Evolutionary conservation across 1,140 invertebrate species (phyloP).

Genomic region (Parapsyche elsis): DNA sequence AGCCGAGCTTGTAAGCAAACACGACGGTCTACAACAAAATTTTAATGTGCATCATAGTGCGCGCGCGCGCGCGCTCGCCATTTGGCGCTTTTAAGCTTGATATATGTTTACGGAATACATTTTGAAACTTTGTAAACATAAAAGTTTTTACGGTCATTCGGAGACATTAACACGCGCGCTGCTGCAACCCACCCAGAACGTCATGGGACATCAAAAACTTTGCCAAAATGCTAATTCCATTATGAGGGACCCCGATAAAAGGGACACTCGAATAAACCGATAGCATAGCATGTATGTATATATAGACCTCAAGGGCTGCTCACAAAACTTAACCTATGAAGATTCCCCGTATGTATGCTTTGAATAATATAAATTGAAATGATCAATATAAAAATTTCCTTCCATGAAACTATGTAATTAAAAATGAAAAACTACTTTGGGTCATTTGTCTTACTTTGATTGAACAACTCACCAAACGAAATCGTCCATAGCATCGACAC

Average conservation of each 20-base stretch:
- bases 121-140: conserved; percentile 42
- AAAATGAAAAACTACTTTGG: too few species aligned
- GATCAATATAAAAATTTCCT: too few species aligned
- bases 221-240: conserved; percentile 38
- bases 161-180: conserved; percentile 32
- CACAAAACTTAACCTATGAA: too few species aligned
- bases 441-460: too few species aligned
- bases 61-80: background rate
- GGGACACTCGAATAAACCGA: background rate
- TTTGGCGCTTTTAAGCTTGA: conserved; percentile 39
- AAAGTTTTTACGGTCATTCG: conserved; percentile 42
- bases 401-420: too few species aligned
- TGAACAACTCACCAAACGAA: too few species aligned
- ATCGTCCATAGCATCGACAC: too few species aligned
- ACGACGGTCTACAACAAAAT: conserved; percentile 8
- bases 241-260: conserved; percentile 11
- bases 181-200: background rate
- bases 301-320: background rate
- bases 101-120: conserved; percentile 41
- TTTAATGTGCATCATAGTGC: conserved; percentile 41
- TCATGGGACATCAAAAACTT: conserved; percentile 37
- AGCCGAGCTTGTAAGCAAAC: too few species aligned
- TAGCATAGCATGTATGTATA: background rate
- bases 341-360: too few species aligned
- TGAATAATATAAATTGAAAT: too few species aligned